phyloP scores from a whole-genome alignment of 30 jellyfish, hydroid and myxozoan species.

The Turritopsis rubra region DNA sequence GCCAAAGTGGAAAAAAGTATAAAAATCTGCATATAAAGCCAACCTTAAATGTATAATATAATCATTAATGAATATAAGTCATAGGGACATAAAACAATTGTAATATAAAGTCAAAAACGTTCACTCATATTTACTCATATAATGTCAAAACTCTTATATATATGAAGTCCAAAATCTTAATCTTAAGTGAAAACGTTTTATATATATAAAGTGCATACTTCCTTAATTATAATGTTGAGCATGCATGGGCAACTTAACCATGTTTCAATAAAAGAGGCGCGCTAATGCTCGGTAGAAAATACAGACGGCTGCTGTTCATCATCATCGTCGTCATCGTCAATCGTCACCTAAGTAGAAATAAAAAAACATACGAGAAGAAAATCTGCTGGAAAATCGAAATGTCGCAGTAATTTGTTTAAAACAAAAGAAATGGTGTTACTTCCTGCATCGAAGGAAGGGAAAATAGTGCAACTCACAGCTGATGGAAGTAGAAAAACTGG shows the following conservation, averaged over 20 bases:
- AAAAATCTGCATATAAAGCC: too few species aligned
- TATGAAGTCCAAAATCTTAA: too few species aligned
- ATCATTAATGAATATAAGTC: too few species aligned
- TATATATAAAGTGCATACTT: not conserved
- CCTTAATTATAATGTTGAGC: not conserved
- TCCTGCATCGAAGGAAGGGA: not conserved
- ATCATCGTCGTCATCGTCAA: not conserved
- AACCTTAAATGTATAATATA: too few species aligned
- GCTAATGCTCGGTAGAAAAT: not conserved
- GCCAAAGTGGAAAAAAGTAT: too few species aligned
- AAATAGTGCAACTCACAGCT: not conserved
- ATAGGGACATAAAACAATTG: too few species aligned
- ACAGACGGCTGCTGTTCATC: not conserved
- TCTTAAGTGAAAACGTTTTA: too few species aligned
- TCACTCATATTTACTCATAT: too few species aligned
- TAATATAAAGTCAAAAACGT: not conserved
- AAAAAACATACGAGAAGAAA: not conserved
- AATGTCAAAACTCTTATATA: too few species aligned
- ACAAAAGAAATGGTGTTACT: not conserved
- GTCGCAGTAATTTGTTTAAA: not conserved
- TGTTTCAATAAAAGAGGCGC: not conserved
- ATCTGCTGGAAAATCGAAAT: not conserved
- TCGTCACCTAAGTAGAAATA: not conserved
- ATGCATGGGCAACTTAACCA: not conserved
- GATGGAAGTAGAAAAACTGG: not conserved